These are phyloP conservation scores for Parambassis ranga DNA, from an alignment of 2,797 vertebrate species.

Conservation along the genomic window DNA sequence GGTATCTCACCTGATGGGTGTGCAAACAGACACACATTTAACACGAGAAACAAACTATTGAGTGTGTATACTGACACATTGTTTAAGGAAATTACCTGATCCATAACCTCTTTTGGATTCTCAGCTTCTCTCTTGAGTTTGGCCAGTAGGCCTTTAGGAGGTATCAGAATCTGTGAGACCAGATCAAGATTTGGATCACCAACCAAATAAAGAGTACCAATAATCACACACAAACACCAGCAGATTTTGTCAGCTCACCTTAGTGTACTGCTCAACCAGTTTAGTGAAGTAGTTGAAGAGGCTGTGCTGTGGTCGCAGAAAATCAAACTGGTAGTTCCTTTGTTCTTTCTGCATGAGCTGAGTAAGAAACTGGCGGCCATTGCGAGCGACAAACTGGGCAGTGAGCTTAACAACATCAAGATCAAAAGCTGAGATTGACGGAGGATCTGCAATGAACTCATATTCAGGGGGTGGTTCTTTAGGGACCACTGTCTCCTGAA, in stretches of 20 bases:
- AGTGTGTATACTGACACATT: background rate
- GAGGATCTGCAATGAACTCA: slow-evolving; percentile 97
- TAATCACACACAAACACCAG: background rate
- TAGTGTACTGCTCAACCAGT: slow-evolving; percentile 98
- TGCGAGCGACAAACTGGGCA: slow-evolving; percentile 96
- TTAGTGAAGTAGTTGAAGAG: slow-evolving; percentile 99
- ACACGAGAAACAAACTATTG: background rate
- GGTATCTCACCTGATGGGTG: slow-evolving; percentile 88
- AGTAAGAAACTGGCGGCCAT: slow-evolving; percentile 96
- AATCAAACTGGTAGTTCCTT: slow-evolving; percentile 99
- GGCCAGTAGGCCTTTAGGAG: slow-evolving; percentile 91
- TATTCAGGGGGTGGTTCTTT: slow-evolving; percentile 97
- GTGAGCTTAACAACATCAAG: slow-evolving; percentile 98
- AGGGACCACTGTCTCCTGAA: slow-evolving; percentile 91
- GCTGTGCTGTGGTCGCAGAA: slow-evolving; percentile 96
- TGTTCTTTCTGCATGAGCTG: slow-evolving; percentile 99
- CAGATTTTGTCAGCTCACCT: slow-evolving; percentile 76
- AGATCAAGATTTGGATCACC: background rate
- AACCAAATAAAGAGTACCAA: background rate
- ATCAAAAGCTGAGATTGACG: slow-evolving; percentile 97
- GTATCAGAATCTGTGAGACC: slow-evolving; percentile 89
- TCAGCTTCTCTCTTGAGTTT: slow-evolving; percentile 96
- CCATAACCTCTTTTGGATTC: slow-evolving; percentile 94
- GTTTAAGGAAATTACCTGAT: slow-evolving; percentile 85
- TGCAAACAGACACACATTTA: slow-evolving; percentile 23